phyloP scores from a whole-genome alignment of 2,113 vertebrate species.

The Elanoides forficatus region DNA sequence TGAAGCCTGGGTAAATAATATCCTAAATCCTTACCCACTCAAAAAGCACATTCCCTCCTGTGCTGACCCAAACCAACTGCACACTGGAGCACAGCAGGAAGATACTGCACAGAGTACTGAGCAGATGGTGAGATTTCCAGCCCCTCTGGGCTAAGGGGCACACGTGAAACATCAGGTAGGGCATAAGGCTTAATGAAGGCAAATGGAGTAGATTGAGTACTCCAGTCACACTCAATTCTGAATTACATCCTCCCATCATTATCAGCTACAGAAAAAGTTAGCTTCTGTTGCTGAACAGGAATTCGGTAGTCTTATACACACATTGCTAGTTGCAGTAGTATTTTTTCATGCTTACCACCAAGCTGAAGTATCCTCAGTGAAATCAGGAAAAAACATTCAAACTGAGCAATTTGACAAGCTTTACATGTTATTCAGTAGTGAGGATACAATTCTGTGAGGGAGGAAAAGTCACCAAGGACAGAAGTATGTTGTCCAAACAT shows the following conservation, averaged over 20 bases:
- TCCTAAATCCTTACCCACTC: no score
- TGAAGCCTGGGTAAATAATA: background rate
- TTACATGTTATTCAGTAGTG: no score
- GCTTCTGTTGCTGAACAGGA: background rate
- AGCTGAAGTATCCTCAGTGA: background rate
- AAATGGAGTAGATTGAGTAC: background rate
- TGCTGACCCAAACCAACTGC: background rate
- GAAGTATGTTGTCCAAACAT: background rate
- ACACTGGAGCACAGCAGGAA: background rate
- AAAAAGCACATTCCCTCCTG: background rate
- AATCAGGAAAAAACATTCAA: background rate
- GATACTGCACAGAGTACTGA: background rate
- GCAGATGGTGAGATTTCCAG: background rate
- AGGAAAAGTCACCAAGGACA: background rate
- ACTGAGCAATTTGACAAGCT: background rate
- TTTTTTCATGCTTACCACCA: background rate
- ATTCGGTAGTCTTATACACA: background rate
- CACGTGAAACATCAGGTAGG: background rate
- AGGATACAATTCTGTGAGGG: background rate
- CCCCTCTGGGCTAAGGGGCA: background rate
- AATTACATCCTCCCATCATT: background rate
- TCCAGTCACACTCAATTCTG: background rate
- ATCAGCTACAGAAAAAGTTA: background rate
- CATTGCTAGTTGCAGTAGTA: background rate
- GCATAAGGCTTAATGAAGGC: background rate